A percentile compares a stretch with the other conserved stretches of the same genome.
Evolutionary conservation across 2,797 vertebrate genomes (phyloP).

Genomic region (Rhynchonycteris naso): DNA sequence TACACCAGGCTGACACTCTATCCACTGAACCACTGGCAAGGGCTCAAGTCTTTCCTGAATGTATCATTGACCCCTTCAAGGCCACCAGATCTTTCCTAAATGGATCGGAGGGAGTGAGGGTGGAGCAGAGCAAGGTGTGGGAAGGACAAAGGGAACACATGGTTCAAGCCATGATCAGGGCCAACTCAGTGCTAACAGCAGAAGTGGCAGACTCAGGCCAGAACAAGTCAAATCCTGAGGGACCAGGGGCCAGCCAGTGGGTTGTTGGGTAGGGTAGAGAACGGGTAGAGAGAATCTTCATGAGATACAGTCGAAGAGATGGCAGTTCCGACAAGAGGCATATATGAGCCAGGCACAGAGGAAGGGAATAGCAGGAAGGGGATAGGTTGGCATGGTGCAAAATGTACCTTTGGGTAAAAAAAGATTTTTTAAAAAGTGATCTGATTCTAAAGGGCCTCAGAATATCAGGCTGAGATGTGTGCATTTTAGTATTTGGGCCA

Average conservation of each 20-base stretch:
- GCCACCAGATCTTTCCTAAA: background rate
- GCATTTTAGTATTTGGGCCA: constrained; percentile 31
- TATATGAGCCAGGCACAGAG: background rate
- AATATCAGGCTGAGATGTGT: background rate
- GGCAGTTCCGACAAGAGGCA: background rate
- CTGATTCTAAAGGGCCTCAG: background rate
- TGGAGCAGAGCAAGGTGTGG: background rate
- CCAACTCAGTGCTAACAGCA: background rate
- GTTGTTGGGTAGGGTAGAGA: background rate
- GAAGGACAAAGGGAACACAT: background rate
- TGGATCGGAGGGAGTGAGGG: background rate
- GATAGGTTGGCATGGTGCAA: background rate
- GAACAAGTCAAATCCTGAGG: background rate
- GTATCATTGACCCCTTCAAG: background rate
- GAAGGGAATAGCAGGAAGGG: background rate
- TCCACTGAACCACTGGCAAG: too few relatives aligned
- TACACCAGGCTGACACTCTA: too few relatives aligned
- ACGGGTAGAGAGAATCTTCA: background rate
- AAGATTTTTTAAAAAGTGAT: background rate
- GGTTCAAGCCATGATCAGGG: background rate
- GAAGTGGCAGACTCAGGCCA: background rate
- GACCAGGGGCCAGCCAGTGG: accelerated
- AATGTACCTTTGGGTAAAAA: background rate
- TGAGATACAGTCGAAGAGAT: background rate
- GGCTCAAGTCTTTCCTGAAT: too few relatives aligned